These are phyloP conservation scores for Rhinopomastus cyanomelas DNA, from an alignment of 2,113 vertebrate genomes.

Conservation along the genomic window DNA sequence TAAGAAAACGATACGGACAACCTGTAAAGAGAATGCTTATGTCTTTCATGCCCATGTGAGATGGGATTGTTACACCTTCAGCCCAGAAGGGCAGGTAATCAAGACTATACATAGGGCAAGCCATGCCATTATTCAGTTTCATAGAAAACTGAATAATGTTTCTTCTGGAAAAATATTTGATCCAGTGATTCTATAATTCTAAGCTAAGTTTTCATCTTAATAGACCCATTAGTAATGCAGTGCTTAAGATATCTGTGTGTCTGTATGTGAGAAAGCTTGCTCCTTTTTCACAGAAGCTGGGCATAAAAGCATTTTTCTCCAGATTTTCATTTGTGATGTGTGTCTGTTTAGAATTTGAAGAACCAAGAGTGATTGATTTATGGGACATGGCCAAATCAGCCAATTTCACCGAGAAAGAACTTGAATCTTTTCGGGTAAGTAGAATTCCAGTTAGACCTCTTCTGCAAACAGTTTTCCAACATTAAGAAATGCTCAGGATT, in stretches of 20 bases:
- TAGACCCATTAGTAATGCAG: background rate
- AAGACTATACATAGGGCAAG: background rate
- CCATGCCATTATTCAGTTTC: background rate
- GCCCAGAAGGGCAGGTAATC: background rate
- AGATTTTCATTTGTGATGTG: background rate
- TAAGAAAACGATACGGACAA: background rate
- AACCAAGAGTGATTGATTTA: constrained; percentile 93
- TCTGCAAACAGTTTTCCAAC: background rate
- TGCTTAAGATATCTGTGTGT: background rate
- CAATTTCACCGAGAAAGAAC: constrained; percentile 88
- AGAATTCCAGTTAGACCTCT: background rate
- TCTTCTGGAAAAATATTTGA: background rate
- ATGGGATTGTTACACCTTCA: background rate
- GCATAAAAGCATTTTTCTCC: background rate
- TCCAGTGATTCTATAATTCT: background rate
- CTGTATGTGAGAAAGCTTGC: background rate
- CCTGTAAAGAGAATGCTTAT: background rate
- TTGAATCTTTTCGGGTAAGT: constrained; percentile 91
- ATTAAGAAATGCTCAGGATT: rapidly evolving
- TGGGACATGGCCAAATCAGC: constrained; percentile 92
- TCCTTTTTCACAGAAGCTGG: background rate
- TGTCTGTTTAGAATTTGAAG: constrained; percentile 84
- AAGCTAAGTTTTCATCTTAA: background rate
- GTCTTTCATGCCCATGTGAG: background rate
- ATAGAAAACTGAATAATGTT: background rate